Conservation (phyloP, 2,113 vertebrate species). For the Emberiza fucata region DNA sequence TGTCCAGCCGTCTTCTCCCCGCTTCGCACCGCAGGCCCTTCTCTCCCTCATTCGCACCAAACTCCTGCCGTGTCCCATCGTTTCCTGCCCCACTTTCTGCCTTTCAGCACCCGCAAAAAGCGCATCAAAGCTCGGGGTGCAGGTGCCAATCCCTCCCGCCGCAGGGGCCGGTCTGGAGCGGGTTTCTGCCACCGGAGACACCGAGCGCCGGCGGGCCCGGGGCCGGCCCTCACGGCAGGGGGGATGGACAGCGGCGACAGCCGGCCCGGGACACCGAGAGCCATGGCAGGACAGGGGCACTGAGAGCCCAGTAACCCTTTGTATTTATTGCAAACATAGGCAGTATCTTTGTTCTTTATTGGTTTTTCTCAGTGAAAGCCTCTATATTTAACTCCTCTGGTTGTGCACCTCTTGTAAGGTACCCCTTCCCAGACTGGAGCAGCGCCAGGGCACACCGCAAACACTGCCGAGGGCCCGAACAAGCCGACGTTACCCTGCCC, state of each 20-base stretch:
- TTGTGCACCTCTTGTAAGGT: fast-evolving
- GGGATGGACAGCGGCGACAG: neutral
- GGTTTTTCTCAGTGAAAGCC: neutral
- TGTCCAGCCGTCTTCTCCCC: neutral
- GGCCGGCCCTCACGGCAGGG: fast-evolving
- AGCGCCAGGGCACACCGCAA: fast-evolving
- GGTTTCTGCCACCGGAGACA: neutral
- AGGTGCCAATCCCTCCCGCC: neutral
- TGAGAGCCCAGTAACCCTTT: neutral
- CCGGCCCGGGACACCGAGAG: neutral
- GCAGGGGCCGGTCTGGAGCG: neutral
- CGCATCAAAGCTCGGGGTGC: neutral
- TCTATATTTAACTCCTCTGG: neutral
- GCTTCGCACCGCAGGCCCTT: neutral
- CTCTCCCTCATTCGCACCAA: neutral
- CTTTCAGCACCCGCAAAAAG: neutral
- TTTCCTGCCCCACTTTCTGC: neutral
- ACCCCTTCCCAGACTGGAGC: neutral
- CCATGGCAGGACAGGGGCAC: neutral
- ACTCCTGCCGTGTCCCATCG: neutral
- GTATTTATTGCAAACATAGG: neutral
- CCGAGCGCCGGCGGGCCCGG: fast-evolving
- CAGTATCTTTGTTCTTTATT: neutral
- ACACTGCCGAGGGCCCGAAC: neutral
- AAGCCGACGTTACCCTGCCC: fast-evolving